Conservation (phyloP, 2,113 vertebrate genomes). For the Agelaius phoeniceus region DNA sequence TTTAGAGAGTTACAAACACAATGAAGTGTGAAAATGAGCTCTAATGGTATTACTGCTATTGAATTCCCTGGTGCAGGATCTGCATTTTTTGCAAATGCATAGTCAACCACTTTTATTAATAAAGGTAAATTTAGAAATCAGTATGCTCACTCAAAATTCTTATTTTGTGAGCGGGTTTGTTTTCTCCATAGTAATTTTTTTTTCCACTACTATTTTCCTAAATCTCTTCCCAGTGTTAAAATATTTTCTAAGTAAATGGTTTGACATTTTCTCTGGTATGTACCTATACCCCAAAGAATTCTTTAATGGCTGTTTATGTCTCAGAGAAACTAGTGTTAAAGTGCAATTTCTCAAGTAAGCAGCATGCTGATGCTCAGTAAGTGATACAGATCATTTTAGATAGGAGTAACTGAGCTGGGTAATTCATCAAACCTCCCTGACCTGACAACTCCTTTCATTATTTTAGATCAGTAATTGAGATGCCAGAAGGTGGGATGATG, state of each 20-base stretch:
- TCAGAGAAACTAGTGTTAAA: background rate
- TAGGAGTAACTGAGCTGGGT: slow-evolving; percentile 4
- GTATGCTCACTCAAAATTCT: background rate
- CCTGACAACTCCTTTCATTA: slow-evolving; percentile 40
- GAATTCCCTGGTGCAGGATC: background rate
- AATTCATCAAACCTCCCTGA: slow-evolving; percentile 40
- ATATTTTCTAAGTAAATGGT: background rate
- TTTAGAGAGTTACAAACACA: background rate
- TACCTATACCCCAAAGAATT: background rate
- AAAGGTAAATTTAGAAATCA: background rate
- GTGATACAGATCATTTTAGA: slow-evolving; percentile 34
- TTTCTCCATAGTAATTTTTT: background rate
- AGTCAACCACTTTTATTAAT: background rate
- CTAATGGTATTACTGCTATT: background rate
- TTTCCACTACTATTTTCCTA: background rate
- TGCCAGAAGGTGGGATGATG: background rate
- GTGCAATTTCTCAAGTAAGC: slow-evolving; percentile 2
- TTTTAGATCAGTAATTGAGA: slow-evolving; percentile 26
- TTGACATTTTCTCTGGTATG: background rate
- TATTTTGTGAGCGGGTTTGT: background rate
- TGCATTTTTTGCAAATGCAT: background rate
- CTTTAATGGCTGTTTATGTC: background rate
- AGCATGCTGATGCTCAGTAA: background rate
- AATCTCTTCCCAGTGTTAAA: background rate
- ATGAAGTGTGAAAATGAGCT: background rate